Evolutionary conservation across 2,113 vertebrate species (phyloP).

Genomic region (Heterochromis multidens): DNA sequence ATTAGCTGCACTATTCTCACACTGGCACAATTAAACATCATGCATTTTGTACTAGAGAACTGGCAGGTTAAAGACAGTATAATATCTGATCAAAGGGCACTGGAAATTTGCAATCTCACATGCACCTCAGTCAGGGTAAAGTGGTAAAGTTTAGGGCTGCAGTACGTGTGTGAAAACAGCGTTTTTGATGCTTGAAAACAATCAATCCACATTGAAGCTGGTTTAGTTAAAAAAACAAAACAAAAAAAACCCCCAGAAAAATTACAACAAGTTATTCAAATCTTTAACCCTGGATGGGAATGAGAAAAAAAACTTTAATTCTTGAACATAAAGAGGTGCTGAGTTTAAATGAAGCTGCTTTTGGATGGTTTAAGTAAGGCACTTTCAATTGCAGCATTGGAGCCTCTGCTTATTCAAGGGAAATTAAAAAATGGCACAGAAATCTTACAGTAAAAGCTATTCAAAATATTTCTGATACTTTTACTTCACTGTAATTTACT

Average conservation of each 20-base stretch:
- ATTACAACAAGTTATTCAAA: too few relatives aligned
- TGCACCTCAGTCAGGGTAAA: too few relatives aligned
- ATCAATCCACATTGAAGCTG: neutral
- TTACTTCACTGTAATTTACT: neutral
- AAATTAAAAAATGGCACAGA: neutral
- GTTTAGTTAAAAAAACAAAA: neutral
- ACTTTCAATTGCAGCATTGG: slow-evolving; percentile 22
- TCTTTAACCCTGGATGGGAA: neutral
- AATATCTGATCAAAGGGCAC: neutral
- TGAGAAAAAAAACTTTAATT: neutral
- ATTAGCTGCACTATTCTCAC: neutral
- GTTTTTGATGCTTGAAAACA: neutral
- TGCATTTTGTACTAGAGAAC: neutral
- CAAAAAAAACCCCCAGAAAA: too few relatives aligned
- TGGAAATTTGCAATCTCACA: too few relatives aligned
- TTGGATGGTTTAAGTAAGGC: slow-evolving; percentile 37
- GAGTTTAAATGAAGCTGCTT: neutral
- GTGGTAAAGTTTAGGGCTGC: neutral
- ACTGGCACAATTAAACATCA: neutral
- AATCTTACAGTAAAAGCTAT: neutral
- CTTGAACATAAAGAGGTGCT: neutral
- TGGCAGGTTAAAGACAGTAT: neutral
- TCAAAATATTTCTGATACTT: neutral
- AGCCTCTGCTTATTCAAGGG: neutral
- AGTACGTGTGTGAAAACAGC: neutral